Evolutionary conservation across 2,797 vertebrate species (phyloP).

Genomic region (Agapornis canus): DNA sequence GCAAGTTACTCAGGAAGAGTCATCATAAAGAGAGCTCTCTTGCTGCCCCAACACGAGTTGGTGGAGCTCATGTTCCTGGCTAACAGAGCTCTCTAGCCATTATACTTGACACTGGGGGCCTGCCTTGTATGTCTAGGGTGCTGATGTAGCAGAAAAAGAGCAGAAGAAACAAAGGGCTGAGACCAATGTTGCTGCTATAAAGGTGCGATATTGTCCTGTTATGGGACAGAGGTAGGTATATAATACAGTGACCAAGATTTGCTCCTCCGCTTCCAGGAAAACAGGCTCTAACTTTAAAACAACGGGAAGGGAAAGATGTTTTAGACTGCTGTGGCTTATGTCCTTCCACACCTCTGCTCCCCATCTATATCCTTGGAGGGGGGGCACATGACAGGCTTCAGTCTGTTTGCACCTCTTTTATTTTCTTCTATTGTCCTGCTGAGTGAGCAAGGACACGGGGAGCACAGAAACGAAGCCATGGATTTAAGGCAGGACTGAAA

Average conservation of each 20-base stretch:
- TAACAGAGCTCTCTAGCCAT: background rate
- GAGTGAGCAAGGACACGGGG: background rate
- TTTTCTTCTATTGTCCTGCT: background rate
- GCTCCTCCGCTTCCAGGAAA: background rate
- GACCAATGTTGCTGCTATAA: background rate
- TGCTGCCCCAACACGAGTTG: background rate
- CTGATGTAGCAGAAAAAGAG: background rate
- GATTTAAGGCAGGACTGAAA: conserved; percentile 60
- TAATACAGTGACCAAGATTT: background rate
- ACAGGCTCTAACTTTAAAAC: background rate
- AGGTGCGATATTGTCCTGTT: background rate
- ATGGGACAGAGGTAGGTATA: background rate
- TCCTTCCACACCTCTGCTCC: background rate
- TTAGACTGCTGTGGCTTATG: background rate
- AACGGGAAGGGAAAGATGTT: background rate
- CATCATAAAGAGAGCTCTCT: background rate
- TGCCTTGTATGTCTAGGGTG: background rate
- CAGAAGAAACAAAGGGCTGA: background rate
- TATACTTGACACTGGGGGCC: background rate
- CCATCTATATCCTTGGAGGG: background rate
- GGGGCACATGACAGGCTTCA: background rate
- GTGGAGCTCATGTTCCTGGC: background rate
- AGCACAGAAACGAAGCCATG: conserved; percentile 45
- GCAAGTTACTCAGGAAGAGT: background rate
- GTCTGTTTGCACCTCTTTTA: background rate